Evolutionary conservation across 2,113 vertebrate species (phyloP).

Genomic region (Rhinoptilus africanus): DNA sequence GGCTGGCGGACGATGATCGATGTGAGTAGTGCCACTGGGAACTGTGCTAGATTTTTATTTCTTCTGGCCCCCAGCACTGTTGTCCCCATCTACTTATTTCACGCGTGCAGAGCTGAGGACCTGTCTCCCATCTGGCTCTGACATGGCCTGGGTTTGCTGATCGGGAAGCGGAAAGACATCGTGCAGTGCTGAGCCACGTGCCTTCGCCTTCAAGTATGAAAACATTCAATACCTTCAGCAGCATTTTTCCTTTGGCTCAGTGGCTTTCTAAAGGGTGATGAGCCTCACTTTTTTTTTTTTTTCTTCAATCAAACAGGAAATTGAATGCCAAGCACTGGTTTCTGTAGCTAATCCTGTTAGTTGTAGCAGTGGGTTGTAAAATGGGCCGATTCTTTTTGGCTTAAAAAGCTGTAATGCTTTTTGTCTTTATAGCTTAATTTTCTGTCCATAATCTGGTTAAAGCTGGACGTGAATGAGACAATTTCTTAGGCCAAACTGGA

Average conservation of each 20-base stretch:
- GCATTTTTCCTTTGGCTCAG: not conserved
- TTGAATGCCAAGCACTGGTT: not conserved
- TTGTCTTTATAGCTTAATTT: constrained; percentile 51
- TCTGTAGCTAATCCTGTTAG: constrained; percentile 40
- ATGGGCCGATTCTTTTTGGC: not conserved
- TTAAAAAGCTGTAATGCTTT: constrained; percentile 34
- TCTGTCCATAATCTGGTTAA: constrained; percentile 18
- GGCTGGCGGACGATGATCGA: constrained; percentile 96
- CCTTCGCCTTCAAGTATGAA: not conserved
- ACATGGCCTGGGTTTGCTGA: not conserved
- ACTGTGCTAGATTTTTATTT: not conserved
- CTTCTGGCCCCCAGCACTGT: not conserved
- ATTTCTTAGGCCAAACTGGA: not conserved
- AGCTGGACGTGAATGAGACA: not conserved
- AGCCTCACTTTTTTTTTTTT: not conserved
- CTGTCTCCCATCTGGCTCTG: not conserved
- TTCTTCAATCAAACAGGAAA: not conserved
- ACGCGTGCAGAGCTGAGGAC: not conserved
- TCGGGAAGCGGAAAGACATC: not conserved
- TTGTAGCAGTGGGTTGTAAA: not conserved
- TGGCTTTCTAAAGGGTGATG: not conserved
- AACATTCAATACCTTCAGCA: not conserved
- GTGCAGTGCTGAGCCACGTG: not conserved
- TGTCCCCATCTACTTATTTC: not conserved
- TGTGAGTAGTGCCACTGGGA: constrained; percentile 71